Conservation (phyloP, 2,888 invertebrate genomes). For the Acleris emargana region DNA sequence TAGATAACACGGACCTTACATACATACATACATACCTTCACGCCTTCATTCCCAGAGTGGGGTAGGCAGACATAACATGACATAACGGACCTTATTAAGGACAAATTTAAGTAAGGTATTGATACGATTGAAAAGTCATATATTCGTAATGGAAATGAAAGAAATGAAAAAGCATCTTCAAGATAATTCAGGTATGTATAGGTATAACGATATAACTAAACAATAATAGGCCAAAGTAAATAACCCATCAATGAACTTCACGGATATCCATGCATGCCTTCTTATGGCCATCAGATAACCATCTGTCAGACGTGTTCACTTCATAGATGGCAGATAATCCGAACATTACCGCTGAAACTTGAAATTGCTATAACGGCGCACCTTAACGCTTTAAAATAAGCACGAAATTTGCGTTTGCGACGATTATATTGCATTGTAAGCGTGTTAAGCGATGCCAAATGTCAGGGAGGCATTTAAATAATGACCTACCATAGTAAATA, state of each 20-base stretch:
- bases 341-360: constrained; percentile 12
- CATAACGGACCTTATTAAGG: no score
- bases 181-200: no score
- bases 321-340: constrained; percentile 24
- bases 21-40: no score
- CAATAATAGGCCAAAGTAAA: constrained; percentile 36
- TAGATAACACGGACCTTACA: no score
- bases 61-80: no score
- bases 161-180: no score
- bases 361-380: constrained; percentile 1
- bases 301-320: constrained; percentile 46
- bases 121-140: no score
- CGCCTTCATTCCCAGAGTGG: no score
- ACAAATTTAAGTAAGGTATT: no score
- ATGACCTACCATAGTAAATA: constrained; percentile 53
- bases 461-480: constrained; percentile 54
- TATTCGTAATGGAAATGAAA: no score
- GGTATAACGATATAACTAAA: no score
- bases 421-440: constrained; percentile 36
- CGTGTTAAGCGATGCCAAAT: constrained; percentile 54
- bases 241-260: constrained; percentile 49
- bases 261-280: constrained; percentile 46
- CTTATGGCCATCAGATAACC: constrained; percentile 53
- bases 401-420: constrained; percentile 7
- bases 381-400: constrained; percentile 19